A percentile compares a stretch with the other conserved stretches of the same genome.
Evolutionary conservation across 2,888 invertebrate species (phyloP).

Genomic region (Drosophila paracracens): DNA sequence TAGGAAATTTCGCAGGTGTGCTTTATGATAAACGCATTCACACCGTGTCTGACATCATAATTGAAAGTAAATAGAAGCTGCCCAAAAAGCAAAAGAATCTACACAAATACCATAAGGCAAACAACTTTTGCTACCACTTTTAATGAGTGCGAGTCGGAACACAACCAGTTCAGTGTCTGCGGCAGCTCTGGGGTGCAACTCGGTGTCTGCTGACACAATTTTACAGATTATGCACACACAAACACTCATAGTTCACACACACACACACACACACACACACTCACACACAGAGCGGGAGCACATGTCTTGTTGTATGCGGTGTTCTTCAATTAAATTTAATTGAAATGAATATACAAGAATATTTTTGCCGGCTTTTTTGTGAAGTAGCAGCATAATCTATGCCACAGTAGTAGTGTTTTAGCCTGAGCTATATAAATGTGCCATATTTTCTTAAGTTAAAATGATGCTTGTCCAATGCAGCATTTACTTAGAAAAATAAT

Average conservation of each 20-base stretch:
- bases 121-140: slow-evolving; percentile 47
- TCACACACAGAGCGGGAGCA: not conserved
- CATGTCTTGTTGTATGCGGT: slow-evolving; percentile 43
- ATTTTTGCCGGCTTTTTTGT: slow-evolving; percentile 42
- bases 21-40: slow-evolving; percentile 25
- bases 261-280: not conserved
- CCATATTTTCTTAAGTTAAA: not conserved
- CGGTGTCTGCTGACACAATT: slow-evolving; percentile 74
- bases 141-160: slow-evolving; percentile 60
- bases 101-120: slow-evolving; percentile 38
- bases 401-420: slow-evolving; percentile 21
- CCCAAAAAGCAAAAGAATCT: slow-evolving; percentile 25
- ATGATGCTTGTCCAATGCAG: not conserved
- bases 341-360: slow-evolving; percentile 67
- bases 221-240: slow-evolving; percentile 34
- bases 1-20: slow-evolving; percentile 36
- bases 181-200: slow-evolving; percentile 31
- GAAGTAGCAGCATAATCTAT: slow-evolving; percentile 55
- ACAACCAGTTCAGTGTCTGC: slow-evolving; percentile 4
- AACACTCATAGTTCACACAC: not conserved
- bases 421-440: not conserved
- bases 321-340: slow-evolving; percentile 79
- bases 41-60: slow-evolving; percentile 32
- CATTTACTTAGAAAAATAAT: not conserved
- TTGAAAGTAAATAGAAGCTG: slow-evolving; percentile 46